A percentile compares a stretch with the other conserved stretches of the same genome.
Evolutionary conservation across 2,888 invertebrate species (phyloP).

Genomic region (Danaus chrysippus): DNA sequence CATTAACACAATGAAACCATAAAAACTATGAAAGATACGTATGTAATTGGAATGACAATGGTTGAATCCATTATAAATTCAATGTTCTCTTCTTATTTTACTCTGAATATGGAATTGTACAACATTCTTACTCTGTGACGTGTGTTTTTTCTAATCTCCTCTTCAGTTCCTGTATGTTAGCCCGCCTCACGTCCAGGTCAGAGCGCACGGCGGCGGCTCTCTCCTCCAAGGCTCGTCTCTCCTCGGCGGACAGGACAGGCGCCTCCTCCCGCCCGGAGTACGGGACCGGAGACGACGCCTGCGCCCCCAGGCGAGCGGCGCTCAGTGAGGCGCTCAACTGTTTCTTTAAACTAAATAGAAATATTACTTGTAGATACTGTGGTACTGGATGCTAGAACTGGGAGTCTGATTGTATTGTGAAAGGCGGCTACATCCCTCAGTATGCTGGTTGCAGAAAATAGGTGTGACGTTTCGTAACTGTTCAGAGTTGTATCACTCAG

Average conservation of each 20-base stretch:
- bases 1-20: background rate
- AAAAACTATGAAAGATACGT: too few species aligned
- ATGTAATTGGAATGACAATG: too few species aligned
- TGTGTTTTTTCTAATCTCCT: conserved; percentile 89
- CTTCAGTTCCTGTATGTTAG: conserved; percentile 89
- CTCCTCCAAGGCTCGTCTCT: conserved; percentile 78
- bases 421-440: too few species aligned
- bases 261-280: conserved; percentile 50
- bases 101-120: background rate
- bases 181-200: conserved; percentile 88
- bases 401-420: too few species aligned
- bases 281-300: conserved; percentile 56
- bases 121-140: conserved; percentile 87
- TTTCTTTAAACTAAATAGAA: conserved; percentile 64
- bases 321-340: conserved; percentile 82
- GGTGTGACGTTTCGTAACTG: too few species aligned
- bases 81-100: too few species aligned
- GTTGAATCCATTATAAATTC: too few species aligned
- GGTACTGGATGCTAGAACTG: too few species aligned
- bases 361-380: background rate
- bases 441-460: too few species aligned
- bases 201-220: conserved; percentile 71
- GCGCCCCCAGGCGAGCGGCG: conserved; percentile 67
- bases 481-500: too few species aligned
- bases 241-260: conserved; percentile 72